phyloP scores from a whole-genome alignment of 2,888 invertebrate genomes.

The Tipula unca region DNA sequence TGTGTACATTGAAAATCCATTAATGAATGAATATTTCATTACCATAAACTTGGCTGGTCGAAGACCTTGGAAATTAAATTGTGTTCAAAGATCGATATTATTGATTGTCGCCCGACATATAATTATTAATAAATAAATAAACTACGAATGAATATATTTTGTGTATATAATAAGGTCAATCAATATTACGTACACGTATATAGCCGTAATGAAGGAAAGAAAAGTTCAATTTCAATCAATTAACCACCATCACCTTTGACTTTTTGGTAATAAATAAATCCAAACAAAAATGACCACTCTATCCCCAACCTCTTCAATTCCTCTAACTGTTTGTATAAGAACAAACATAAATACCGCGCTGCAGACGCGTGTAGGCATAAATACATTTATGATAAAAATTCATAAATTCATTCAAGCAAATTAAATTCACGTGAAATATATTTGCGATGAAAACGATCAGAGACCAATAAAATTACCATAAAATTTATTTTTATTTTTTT shows the following conservation, averaged over 20 bases:
- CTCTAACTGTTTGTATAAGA: too few species aligned
- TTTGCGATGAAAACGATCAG: background rate
- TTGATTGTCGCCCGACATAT: background rate
- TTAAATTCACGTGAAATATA: background rate
- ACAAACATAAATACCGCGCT: background rate
- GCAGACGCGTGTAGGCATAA: too few species aligned
- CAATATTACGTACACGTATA: too few species aligned
- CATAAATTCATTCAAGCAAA: background rate
- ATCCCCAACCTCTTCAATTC: too few species aligned
- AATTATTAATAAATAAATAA: background rate
- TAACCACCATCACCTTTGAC: too few species aligned
- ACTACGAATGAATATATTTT: background rate
- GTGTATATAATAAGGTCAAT: too few species aligned
- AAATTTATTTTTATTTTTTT: background rate
- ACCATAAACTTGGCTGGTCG: background rate
- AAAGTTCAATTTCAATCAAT: background rate
- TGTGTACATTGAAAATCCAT: background rate
- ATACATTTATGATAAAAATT: background rate
- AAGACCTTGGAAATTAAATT: background rate
- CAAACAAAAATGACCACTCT: too few species aligned
- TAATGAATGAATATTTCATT: background rate
- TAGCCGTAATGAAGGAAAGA: too few species aligned
- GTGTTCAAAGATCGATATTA: background rate
- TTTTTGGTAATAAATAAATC: too few species aligned
- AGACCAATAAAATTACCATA: background rate